Percentiles rank a stretch among this genome's conserved stretches.
Evolutionary conservation across 30 jellyfish, hydroid and myxozoan genomes (phyloP).

Genomic region (Pelagia noctiluca): DNA sequence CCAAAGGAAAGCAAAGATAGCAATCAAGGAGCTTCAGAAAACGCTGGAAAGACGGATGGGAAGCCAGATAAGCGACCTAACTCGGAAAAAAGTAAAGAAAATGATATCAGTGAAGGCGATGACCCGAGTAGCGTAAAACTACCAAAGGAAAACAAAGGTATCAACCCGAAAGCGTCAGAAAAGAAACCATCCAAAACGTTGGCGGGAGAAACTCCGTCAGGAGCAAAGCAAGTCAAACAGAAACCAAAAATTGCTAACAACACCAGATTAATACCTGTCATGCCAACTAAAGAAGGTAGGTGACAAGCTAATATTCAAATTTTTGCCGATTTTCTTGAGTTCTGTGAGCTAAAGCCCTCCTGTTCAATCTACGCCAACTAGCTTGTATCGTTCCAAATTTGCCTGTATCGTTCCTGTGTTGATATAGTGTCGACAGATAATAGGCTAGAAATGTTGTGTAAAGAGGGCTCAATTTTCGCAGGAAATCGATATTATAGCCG

Average conservation of each 20-base stretch:
- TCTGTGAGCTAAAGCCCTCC: neutral
- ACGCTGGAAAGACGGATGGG: too few relatives aligned
- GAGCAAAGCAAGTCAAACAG: constrained; percentile 48
- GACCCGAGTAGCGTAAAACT: neutral
- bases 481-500: neutral
- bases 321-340: neutral
- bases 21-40: too few relatives aligned
- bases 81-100: neutral
- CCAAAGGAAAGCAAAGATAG: constrained; percentile 43
- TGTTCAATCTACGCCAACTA: neutral
- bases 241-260: constrained; percentile 20
- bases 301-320: neutral
- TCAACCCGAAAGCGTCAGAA: constrained; percentile 49
- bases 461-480: neutral
- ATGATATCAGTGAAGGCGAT: neutral
- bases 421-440: too few relatives aligned
- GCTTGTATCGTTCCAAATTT: neutral
- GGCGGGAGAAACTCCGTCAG: constrained; percentile 63
- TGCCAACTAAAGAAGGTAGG: constrained; percentile 43
- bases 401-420: neutral
- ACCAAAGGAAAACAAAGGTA: constrained; percentile 55
- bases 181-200: constrained; percentile 47
- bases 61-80: neutral
- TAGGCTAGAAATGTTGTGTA: too few relatives aligned
- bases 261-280: neutral